Evolutionary conservation across 2,888 invertebrate species (phyloP), one percentile per base, ranked within the genome.

Genomic region (Trimorus sp.): DNA sequence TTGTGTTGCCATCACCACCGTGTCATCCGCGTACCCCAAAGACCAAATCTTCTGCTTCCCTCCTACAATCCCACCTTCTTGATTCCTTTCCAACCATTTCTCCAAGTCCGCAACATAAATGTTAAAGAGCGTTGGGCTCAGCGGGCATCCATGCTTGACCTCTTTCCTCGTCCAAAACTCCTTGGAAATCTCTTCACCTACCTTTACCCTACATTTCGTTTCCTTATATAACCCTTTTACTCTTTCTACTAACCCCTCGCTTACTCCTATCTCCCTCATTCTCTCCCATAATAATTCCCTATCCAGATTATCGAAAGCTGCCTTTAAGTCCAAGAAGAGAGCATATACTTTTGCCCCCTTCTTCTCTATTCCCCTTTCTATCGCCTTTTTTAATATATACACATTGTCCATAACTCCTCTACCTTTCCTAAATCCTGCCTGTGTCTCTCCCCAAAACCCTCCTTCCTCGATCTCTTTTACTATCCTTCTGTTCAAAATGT

Each of bases 111-210:
- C 54, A 6, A 74, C 9, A 49, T 49, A 74, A 5, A 92, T 68
- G 84, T 91, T 89, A 79, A 91, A 92, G 0, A 90, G 48, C 4
- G 88, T 83, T 0, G 90, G 89, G 79, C 88, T 89, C 0, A 90
- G 71, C 0, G 91, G 90, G 79, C 87, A 87, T 0, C 89, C 90
- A 81, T 90, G 90, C 4, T 85, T 85, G 0, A 91, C 89, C 3
- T 89, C 89, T 11, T 63, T 73, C 15, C 15, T 36, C 26, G 49
- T 51, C 54, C 60, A 53, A 38, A 66, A 66, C n/a, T 15, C 54
- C 26, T 26, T 37, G n/a, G 12, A 8, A 53, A 66, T 6, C 7
- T 7, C 0, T 6, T 36, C 4, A 16, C 54, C 9, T 37, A 16
- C 7, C 16, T 38, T 70, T 1, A 58, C 70, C n/a, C 37, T 63